Evolutionary conservation across 1,140 invertebrate genomes (phyloP), one percentile per base, ranked within the genome.

Genomic region (Amyelois transitella): DNA sequence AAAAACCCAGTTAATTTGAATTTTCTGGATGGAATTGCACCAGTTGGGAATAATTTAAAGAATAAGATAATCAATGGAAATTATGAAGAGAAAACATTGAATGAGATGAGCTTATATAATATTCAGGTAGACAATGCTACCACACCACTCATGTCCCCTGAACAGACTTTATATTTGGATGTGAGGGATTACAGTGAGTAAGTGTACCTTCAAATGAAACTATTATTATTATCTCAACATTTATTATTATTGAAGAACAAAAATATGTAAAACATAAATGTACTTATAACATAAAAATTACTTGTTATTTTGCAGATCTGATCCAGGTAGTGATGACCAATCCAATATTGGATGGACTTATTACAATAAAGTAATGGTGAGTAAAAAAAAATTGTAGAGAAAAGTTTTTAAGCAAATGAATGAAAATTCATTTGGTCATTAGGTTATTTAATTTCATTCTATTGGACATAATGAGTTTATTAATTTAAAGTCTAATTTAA

Each of bases 301-400:
- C 14, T n/a, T 55, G 48, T 43, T 61, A 49, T 61, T 53, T 87
- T 85, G 62, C 67, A 91, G 88, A 49, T 88, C 88, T 17, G 82
- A 86, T 47, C 72, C 76, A 17, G 77, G 77, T 32, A 81, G 73
- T 55, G 77, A 82, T 59, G 86, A 75, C 75, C 88, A 89, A 43
- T 89, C 90, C 7, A 90, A 92, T 80, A 83, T 92, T 58, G 92
- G 91, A 53, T 92, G 91, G 90, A 92, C 91, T 1, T 91, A 93
- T 72, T 93, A 93, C 55, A 91, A 92, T 64, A 92, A 93, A 81
- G 89, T 93, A 48, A 89, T 93, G 90, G 89, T 91, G 77, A 77
- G 66, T 61, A 25, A 50, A 17, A 50, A 25, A 28, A 28, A 10
- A 14, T 25, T 8, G 8, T 14, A 45, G 4, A 18, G 0, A 14